Conservation (phyloP, 2,888 invertebrate genomes). For the Hypercompe scribonia region DNA sequence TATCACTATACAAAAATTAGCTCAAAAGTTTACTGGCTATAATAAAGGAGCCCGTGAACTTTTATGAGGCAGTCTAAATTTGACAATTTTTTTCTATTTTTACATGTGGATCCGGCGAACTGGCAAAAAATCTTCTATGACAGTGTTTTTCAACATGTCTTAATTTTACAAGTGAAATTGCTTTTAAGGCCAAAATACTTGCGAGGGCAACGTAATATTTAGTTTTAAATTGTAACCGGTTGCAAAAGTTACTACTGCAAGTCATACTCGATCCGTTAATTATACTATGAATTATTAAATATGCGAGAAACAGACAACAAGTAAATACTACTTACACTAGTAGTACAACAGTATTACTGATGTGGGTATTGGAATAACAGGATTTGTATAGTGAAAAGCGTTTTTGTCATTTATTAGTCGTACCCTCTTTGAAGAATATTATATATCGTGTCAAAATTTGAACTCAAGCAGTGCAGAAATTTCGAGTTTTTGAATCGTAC, state of each 20-base stretch:
- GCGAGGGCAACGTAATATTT: neutral
- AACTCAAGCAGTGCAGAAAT: no score
- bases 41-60: no score
- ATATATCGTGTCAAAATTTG: no score
- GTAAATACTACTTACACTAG: neutral
- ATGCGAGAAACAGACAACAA: neutral
- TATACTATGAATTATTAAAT: neutral
- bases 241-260: neutral
- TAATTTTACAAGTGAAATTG: neutral
- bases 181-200: neutral
- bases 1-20: neutral
- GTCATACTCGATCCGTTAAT: neutral
- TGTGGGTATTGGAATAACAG: neutral
- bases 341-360: neutral
- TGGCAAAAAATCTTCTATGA: neutral
- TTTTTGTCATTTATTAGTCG: no score
- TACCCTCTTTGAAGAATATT: neutral
- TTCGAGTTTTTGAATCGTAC: no score
- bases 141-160: neutral
- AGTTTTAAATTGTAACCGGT: neutral
- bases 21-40: neutral
- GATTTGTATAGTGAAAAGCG: no score
- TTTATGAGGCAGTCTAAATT: no score
- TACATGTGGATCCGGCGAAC: neutral
- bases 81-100: no score